These are phyloP conservation scores for Metellina segmentata DNA, from an alignment of 2,888 invertebrate genomes.

Conservation along the genomic window DNA sequence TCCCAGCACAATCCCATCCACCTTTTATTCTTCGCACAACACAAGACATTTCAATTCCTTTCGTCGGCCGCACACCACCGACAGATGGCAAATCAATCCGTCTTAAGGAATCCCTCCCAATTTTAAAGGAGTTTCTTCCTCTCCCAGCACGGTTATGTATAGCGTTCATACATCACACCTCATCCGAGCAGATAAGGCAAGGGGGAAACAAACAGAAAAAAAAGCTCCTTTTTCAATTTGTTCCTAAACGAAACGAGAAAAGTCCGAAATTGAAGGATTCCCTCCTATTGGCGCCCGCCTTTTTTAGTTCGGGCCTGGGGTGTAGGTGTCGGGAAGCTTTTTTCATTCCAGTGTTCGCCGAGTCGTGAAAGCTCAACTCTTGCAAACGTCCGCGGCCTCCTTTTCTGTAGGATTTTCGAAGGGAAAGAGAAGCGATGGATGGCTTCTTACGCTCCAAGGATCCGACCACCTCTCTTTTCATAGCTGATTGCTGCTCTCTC, in stretches of 20 bases:
- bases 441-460: slow-evolving; percentile 33
- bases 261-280: slow-evolving; percentile 44
- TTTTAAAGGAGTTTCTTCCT: slow-evolving; percentile 11
- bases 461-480: slow-evolving; percentile 21
- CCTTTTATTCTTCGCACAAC: background rate
- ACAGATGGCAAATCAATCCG: slow-evolving; percentile 53
- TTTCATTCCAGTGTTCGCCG: slow-evolving; percentile 42
- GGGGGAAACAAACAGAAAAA: slow-evolving; percentile 13
- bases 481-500: slow-evolving; percentile 52
- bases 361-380: slow-evolving; percentile 53
- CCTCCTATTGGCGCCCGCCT: slow-evolving; percentile 43
- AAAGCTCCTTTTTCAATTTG: slow-evolving; percentile 58
- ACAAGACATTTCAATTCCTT: slow-evolving; percentile 48
- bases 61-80: background rate
- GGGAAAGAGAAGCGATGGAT: slow-evolving; percentile 46
- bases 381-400: slow-evolving; percentile 44
- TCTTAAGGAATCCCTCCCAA: slow-evolving; percentile 52
- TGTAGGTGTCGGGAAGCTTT: slow-evolving; percentile 39
- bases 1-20: too few species aligned
- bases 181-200: slow-evolving; percentile 39
- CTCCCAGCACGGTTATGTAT: slow-evolving; percentile 35
- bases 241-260: slow-evolving; percentile 55
- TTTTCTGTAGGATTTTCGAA: background rate
- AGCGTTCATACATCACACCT: slow-evolving; percentile 58
- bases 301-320: slow-evolving; percentile 29